Evolutionary conservation across 1,140 invertebrate species (phyloP).

Genomic region (Bombus ignitus): DNA sequence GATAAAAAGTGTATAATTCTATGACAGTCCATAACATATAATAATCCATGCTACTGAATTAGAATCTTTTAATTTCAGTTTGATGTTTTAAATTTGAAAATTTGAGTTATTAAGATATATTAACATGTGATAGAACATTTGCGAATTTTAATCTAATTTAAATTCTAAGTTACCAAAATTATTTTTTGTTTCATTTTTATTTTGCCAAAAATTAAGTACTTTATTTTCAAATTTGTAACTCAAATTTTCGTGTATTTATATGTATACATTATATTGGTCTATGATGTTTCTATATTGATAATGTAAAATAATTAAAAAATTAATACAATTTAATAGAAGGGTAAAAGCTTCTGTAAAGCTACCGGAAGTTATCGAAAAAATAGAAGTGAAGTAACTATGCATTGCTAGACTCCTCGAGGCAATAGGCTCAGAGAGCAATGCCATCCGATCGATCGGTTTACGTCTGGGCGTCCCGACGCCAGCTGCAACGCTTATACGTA

Average conservation of each 20-base stretch:
- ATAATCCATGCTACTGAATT: too few relatives aligned
- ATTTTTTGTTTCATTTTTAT: neutral
- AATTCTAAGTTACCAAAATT: neutral
- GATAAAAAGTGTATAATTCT: too few relatives aligned
- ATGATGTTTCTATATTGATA: neutral
- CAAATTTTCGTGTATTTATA: neutral
- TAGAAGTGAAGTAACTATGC: conserved; percentile 25
- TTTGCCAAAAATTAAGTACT: neutral
- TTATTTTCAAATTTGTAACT: neutral
- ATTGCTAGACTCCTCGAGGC: conserved; percentile 34
- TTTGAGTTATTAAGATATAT: neutral
- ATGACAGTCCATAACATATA: too few relatives aligned
- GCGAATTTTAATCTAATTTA: too few relatives aligned
- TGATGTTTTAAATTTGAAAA: neutral
- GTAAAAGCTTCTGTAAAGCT: neutral
- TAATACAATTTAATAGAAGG: neutral
- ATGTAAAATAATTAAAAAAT: neutral
- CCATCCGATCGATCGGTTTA: conserved; percentile 67
- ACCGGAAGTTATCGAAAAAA: neutral
- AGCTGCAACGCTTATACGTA: conserved; percentile 38
- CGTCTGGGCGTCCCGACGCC: conserved; percentile 66
- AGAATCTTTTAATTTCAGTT: too few relatives aligned
- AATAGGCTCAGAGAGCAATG: conserved; percentile 51
- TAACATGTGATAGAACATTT: neutral
- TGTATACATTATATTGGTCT: neutral